These are phyloP conservation scores for Monoplex corrugatus DNA, from an alignment of 2,888 invertebrate species.

Conservation along the genomic window DNA sequence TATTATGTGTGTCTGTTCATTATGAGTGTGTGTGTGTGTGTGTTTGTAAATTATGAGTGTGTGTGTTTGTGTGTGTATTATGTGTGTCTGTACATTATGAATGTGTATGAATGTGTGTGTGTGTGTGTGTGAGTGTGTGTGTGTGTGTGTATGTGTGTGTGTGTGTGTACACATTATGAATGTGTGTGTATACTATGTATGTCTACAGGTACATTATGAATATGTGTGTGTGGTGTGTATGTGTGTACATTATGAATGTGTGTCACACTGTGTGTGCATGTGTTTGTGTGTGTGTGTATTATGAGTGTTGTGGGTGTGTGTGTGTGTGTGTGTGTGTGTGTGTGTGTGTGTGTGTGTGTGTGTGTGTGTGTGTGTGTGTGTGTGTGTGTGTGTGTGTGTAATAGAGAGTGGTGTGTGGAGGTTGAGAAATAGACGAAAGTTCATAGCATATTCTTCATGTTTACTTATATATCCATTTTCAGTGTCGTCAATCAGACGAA, in stretches of 20 bases:
- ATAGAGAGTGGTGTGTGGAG: neutral
- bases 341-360: neutral
- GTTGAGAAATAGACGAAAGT: too few relatives aligned
- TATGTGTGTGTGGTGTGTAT: neutral
- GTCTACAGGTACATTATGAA: too few relatives aligned
- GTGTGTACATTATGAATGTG: neutral
- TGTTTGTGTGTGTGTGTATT: neutral
- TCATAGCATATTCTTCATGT: too few relatives aligned
- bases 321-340: neutral
- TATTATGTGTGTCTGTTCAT: neutral
- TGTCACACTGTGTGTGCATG: too few relatives aligned
- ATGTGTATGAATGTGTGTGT: neutral
- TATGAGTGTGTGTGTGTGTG: neutral
- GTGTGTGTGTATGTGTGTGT: neutral
- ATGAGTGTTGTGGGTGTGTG: neutral
- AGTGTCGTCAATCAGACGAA: too few relatives aligned
- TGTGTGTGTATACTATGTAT: neutral
- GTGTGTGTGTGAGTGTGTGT: conserved; percentile 4
- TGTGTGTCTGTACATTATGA: neutral
- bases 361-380: neutral
- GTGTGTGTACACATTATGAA: neutral
- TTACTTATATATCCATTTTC: too few relatives aligned
- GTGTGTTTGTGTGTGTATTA: too few relatives aligned
- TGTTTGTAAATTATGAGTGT: neutral
- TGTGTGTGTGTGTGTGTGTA: neutral